Percentiles rank a stretch among this genome's conserved stretches.
phyloP scores from a whole-genome alignment of 2,113 vertebrate species.

The Nerophis lumbriciformis region DNA sequence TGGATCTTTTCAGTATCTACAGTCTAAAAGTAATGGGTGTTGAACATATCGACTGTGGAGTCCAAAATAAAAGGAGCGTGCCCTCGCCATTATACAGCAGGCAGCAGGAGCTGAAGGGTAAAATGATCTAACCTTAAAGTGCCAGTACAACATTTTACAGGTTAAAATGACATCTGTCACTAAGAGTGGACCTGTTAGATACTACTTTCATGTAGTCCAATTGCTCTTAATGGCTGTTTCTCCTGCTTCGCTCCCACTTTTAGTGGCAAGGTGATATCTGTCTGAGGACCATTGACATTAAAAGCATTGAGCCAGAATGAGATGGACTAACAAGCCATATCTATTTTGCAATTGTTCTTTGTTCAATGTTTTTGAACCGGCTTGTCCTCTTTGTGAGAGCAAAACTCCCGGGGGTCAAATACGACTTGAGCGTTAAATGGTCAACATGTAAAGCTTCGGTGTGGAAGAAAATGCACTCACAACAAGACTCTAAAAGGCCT shows the following conservation, averaged over 20 bases:
- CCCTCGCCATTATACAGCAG: slow-evolving; percentile 54
- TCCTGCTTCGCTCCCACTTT: slow-evolving; percentile 62
- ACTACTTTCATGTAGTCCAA: slow-evolving; percentile 65
- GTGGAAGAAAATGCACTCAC: slow-evolving; percentile 50
- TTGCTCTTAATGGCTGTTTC: slow-evolving; percentile 70
- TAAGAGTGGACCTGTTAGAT: slow-evolving; percentile 70
- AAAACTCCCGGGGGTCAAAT: slow-evolving; percentile 41
- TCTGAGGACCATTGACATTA: slow-evolving; percentile 49
- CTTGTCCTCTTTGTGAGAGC: slow-evolving; percentile 50
- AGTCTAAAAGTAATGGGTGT: slow-evolving; percentile 14
- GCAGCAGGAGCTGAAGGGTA: slow-evolving; percentile 53
- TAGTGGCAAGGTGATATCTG: slow-evolving; percentile 51
- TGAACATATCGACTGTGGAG: slow-evolving; percentile 16
- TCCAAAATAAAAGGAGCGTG: slow-evolving; percentile 40
- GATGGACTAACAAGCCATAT: slow-evolving; percentile 35
- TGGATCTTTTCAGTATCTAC: slow-evolving; percentile 12
- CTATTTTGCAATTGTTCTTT: slow-evolving; percentile 40
- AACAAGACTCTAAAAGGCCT: slow-evolving; percentile 57
- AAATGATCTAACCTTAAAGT: slow-evolving; percentile 73
- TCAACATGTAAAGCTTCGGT: slow-evolving; percentile 48
- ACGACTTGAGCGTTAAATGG: slow-evolving; percentile 49
- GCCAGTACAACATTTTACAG: slow-evolving; percentile 72
- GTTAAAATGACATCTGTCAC: slow-evolving; percentile 75
- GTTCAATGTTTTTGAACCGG: slow-evolving; percentile 39
- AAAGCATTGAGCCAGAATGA: slow-evolving; percentile 51